Percentiles rank a stretch among this genome's conserved stretches.
phyloP scores from a whole-genome alignment of 2,113 vertebrate genomes.

The Phycodurus eques region DNA sequence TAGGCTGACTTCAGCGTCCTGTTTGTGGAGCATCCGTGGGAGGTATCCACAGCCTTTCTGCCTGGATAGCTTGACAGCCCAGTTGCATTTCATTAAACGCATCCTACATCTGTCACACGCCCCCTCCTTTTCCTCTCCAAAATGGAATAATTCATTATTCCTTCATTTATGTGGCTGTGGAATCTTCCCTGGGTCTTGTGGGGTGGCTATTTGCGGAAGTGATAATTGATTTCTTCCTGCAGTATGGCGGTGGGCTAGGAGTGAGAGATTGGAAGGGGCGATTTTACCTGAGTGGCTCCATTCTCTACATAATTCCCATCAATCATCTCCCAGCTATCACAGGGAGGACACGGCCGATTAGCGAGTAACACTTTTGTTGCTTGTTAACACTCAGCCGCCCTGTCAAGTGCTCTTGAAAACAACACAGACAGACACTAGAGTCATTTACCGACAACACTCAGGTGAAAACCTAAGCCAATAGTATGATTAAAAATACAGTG shows the following conservation, averaged over 20 bases:
- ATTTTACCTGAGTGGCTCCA: slow-evolving; percentile 63
- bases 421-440: slow-evolving; percentile 44
- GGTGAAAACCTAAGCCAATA: background rate
- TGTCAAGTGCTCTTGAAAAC: slow-evolving; percentile 67
- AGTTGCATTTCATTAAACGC: slow-evolving; percentile 62
- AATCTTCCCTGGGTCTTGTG: slow-evolving; percentile 7
- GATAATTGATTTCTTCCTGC: slow-evolving; percentile 65
- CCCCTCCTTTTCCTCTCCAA: slow-evolving; percentile 18
- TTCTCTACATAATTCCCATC: slow-evolving; percentile 67
- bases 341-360: slow-evolving; percentile 60
- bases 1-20: slow-evolving; percentile 55
- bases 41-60: slow-evolving; percentile 39
- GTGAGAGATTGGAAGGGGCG: slow-evolving; percentile 47
- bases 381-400: slow-evolving; percentile 57
- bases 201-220: slow-evolving; percentile 11
- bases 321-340: slow-evolving; percentile 53
- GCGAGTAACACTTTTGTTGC: slow-evolving; percentile 62
- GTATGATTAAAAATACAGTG: background rate
- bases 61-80: slow-evolving; percentile 63
- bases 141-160: slow-evolving; percentile 59
- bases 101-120: slow-evolving; percentile 51
- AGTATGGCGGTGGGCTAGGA: slow-evolving; percentile 30
- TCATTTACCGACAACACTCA: background rate
- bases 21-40: slow-evolving; percentile 54
- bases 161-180: slow-evolving; percentile 42